Base-by-base conservation (phyloP, 1,140 invertebrate species). In the Ceratina calcarata region DNA sequence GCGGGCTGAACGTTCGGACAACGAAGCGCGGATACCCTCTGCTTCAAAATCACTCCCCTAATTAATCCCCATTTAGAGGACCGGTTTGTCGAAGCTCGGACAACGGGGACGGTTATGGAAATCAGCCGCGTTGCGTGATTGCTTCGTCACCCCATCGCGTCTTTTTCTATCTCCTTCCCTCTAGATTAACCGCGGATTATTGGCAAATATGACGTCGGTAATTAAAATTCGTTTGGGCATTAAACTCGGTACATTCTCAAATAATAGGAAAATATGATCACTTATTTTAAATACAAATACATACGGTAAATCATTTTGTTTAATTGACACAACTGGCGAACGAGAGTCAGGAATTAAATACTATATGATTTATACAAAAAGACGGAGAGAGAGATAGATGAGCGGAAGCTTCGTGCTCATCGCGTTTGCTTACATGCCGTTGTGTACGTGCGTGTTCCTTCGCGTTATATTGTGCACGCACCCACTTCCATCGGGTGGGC, bases 1-100 rank as follows among this genome's bases (percentile, higher is more conserved):
- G 57, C 67, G 77, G 67, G 58, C 32, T 22, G 67, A 66, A 70
- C 61, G 27, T 53, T 68, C 55, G 65, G 45, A 67, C 69, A 58
- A 24, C 74, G 27, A 15, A 75, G 57, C 16, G 10, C 37, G 10
- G 37, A 45, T 45, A 61, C 78, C 75, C 82, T 66, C 82, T 49
- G 74, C 62, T 66, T 78, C 66, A 16, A 62, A 86, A 87, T 81
- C 79, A 82, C 69, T 70, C 85, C 83, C 74, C 65, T 90, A 89
- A 90, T 91, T 90, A 90, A 91, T 90, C 87, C 80, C 85, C 85
- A 86, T 91, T 91, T 90, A 86, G 83, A 73, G 85, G 85, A 90
- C 89, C 84, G 83, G 89, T 86, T 85, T 87, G 84, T 86, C 86
- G 87, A 89, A 87, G 85, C 65, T 37, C 66, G 60, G 37, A 22